Percentiles rank a stretch among this genome's conserved stretches.
phyloP scores from a whole-genome alignment of 2,113 vertebrate species.

The Tonatia bakeri region DNA sequence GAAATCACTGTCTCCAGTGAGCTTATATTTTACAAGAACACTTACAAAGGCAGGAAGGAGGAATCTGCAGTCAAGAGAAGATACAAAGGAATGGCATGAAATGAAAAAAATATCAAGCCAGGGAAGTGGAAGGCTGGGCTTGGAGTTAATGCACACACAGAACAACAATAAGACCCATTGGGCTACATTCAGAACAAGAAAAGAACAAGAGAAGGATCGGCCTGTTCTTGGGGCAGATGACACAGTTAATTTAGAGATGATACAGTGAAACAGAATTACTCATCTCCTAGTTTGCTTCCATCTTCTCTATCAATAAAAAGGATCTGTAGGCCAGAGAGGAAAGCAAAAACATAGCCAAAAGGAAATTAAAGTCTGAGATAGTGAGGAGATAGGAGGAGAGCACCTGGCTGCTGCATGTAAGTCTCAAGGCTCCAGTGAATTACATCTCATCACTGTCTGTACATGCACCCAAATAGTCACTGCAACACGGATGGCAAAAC shows the following conservation, averaged over 20 bases:
- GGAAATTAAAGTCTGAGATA: conserved; percentile 70
- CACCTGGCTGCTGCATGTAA: background rate
- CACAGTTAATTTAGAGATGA: conserved; percentile 33
- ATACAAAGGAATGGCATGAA: background rate
- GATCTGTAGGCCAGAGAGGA: conserved; percentile 36
- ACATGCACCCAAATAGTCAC: background rate
- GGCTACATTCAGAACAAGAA: background rate
- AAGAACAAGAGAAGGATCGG: background rate
- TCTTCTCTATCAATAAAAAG: conserved; percentile 46
- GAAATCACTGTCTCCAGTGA: background rate
- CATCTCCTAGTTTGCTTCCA: conserved; percentile 15
- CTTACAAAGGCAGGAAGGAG: conserved; percentile 3
- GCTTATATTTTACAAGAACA: conserved; percentile 22
- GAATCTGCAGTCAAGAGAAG: background rate
- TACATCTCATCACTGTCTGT: background rate
- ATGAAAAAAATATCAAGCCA: background rate
- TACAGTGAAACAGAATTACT: conserved; percentile 2
- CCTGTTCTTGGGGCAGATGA: conserved; percentile 21
- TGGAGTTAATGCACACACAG: background rate
- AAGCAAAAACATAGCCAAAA: conserved; percentile 27
- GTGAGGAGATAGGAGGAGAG: background rate
- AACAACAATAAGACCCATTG: background rate
- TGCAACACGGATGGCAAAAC: background rate
- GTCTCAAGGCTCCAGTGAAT: background rate
- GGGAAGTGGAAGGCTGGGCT: background rate